Conservation (phyloP, 1,140 invertebrate genomes). For the Copidosoma floridanum region DNA sequence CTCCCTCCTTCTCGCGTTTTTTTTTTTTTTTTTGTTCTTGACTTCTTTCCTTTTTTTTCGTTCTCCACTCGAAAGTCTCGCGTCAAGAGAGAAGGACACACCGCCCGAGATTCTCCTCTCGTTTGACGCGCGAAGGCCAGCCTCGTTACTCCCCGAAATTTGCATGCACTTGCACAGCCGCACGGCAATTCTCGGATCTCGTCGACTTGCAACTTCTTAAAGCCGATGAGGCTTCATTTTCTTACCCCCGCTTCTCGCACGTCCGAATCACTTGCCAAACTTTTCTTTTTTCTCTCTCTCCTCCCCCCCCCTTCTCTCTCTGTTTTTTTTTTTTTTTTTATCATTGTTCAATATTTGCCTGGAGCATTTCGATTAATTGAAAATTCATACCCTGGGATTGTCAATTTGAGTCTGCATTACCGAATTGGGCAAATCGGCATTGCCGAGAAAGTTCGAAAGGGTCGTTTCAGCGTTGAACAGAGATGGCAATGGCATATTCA, state of each 20-base stretch:
- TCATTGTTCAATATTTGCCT: too few species aligned
- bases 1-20: background rate
- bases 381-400: too few species aligned
- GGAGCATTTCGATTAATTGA: too few species aligned
- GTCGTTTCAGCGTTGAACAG: too few species aligned
- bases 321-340: too few species aligned
- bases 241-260: background rate
- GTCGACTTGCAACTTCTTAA: conserved; percentile 7
- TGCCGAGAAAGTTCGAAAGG: too few species aligned
- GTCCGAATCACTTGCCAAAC: conserved; percentile 1
- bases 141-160: conserved; percentile 8
- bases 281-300: too few species aligned
- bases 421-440: too few species aligned
- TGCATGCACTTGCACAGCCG: conserved; percentile 5
- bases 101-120: conserved; percentile 1
- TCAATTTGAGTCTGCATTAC: too few species aligned
- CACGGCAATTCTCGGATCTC: background rate
- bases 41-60: background rate
- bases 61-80: background rate
- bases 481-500: too few species aligned
- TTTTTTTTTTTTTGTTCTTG: too few species aligned
- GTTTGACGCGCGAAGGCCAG: background rate
- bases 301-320: too few species aligned
- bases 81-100: background rate
- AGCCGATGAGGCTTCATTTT: conserved; percentile 3